Conservation (phyloP, 2,888 invertebrate species). For the Polylopha cassiicola region DNA sequence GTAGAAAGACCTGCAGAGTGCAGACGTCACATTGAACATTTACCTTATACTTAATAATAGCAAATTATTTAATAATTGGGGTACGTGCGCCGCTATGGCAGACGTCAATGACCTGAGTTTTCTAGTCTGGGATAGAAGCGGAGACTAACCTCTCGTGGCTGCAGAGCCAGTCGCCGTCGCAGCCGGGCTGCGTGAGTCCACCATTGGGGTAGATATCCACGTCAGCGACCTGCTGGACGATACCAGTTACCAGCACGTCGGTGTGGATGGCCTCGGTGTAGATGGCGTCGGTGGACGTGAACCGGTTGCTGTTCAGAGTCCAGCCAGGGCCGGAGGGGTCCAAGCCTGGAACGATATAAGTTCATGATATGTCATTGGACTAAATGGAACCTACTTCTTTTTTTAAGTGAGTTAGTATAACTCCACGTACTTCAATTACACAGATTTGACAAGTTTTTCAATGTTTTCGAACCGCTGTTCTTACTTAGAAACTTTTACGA, state of each 20-base stretch:
- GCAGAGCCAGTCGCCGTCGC: conserved; percentile 1
- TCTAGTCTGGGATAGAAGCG: too few species aligned
- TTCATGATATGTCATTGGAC: not conserved
- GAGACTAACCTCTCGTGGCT: conserved; percentile 3
- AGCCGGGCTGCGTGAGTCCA: conserved; percentile 1
- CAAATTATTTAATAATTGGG: too few species aligned
- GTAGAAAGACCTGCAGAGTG: not conserved
- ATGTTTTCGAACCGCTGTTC: too few species aligned
- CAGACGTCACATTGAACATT: not conserved
- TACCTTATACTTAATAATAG: too few species aligned
- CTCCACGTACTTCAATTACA: too few species aligned
- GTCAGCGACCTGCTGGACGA: not conserved
- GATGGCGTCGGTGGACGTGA: not conserved
- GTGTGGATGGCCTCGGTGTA: conserved; percentile 4
- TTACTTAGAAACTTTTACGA: too few species aligned
- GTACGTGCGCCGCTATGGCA: too few species aligned
- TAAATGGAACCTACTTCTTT: too few species aligned
- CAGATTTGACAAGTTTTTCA: too few species aligned
- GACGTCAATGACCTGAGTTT: too few species aligned
- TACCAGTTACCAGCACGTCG: not conserved
- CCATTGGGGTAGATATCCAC: conserved; percentile 5
- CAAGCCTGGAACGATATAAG: not conserved
- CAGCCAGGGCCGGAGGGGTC: not conserved
- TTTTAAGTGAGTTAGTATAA: too few species aligned
- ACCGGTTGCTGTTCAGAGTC: not conserved